Percentiles rank a stretch among this genome's conserved stretches.
Evolutionary conservation across 35 echinoderm and acorn worm genomes (phyloP).

Genomic region (Anneissia japonica): DNA sequence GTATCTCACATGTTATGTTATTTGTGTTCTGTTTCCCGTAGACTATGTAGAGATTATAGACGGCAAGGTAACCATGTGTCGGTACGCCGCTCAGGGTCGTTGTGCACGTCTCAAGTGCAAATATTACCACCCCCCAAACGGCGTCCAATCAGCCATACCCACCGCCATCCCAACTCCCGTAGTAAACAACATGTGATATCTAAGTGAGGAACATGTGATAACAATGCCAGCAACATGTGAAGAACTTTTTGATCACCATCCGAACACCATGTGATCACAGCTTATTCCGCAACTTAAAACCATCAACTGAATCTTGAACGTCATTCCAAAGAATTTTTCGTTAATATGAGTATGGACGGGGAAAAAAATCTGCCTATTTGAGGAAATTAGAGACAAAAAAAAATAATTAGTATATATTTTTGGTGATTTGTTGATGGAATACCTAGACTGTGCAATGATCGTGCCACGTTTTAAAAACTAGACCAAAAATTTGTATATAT

Average conservation of each 20-base stretch:
- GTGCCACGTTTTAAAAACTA: neutral
- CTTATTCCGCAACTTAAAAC: constrained; percentile 1
- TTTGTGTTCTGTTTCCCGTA: constrained; percentile 36
- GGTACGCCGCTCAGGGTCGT: constrained; percentile 91
- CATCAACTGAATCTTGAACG: neutral
- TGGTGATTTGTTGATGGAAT: neutral
- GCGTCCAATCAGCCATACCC: constrained; percentile 41
- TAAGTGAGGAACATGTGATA: neutral
- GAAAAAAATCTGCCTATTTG: neutral
- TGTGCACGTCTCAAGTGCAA: constrained; percentile 95
- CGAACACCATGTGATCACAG: neutral
- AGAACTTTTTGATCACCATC: neutral
- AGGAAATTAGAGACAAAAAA: neutral
- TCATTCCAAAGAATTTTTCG: neutral
- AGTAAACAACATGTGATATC: neutral
- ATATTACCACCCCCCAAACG: constrained; percentile 92
- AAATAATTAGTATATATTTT: constrained; percentile 3
- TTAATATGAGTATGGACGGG: neutral
- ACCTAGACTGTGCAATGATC: neutral
- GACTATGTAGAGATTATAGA: constrained; percentile 99
- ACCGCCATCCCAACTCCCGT: constrained; percentile 44
- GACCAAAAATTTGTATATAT: constrained; percentile 2
- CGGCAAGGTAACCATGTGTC: constrained; percentile 97
- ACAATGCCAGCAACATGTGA: neutral
- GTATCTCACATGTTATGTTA: neutral